These are phyloP conservation scores for Homarus americanus DNA, from an alignment of 1,140 invertebrate species.

Conservation along the genomic window DNA sequence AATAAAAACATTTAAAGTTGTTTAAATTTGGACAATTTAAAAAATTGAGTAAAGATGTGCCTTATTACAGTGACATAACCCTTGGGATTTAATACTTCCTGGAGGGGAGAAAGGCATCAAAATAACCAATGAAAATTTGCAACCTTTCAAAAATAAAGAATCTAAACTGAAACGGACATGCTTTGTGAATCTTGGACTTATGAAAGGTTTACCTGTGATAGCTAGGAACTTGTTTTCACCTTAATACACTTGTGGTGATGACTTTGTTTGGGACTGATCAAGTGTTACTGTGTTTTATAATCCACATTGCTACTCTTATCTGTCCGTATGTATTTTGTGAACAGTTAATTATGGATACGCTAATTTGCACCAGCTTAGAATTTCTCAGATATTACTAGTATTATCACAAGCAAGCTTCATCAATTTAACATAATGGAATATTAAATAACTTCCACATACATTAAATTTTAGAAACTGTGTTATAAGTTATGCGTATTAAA, in stretches of 20 bases:
- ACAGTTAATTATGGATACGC: not conserved
- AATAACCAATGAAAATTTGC: too few relatives aligned
- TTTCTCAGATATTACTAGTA: not conserved
- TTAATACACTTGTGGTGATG: not conserved
- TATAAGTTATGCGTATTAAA: too few relatives aligned
- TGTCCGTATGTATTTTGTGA: not conserved
- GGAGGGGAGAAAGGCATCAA: too few relatives aligned
- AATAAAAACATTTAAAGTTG: not conserved
- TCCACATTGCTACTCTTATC: too few relatives aligned
- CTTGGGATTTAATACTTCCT: not conserved
- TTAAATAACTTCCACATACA: too few relatives aligned
- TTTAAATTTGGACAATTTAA: not conserved
- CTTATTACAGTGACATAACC: not conserved
- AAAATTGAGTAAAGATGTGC: constrained; percentile 12
- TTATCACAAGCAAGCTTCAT: not conserved
- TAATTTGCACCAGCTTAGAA: not conserved
- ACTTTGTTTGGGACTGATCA: not conserved
- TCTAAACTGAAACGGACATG: too few relatives aligned
- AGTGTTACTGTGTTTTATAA: not conserved
- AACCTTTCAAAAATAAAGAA: too few relatives aligned
- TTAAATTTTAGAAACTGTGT: too few relatives aligned
- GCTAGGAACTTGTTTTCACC: not conserved
- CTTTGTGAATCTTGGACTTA: too few relatives aligned
- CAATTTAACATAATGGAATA: not conserved
- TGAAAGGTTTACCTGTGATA: not conserved